A percentile compares a stretch with the other conserved stretches of the same genome.
These are phyloP conservation scores for Pristionchus japonicus DNA, from an alignment of 2,888 invertebrate genomes.

Conservation along the genomic window DNA sequence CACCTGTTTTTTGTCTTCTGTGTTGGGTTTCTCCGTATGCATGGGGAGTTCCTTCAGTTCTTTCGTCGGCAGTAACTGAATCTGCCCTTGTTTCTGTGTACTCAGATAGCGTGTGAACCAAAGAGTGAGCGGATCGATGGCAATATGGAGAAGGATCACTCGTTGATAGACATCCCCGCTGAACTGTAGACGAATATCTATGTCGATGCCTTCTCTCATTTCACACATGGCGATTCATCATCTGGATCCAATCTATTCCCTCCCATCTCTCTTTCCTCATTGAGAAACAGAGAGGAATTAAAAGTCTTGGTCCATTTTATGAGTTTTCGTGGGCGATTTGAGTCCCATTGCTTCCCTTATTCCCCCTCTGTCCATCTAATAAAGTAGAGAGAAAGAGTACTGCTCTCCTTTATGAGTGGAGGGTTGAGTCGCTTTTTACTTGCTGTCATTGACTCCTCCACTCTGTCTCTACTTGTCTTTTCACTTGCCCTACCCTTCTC, in stretches of 20 bases:
- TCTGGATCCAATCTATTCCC: background rate
- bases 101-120: background rate
- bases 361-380: background rate
- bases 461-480: constrained; percentile 2
- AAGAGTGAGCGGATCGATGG: background rate
- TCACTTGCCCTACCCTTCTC: background rate
- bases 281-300: background rate
- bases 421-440: background rate
- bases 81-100: constrained; percentile 34
- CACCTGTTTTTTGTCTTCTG: background rate
- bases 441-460: constrained; percentile 42
- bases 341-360: background rate
- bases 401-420: background rate
- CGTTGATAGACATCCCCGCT: too few species aligned
- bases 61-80: constrained; percentile 1
- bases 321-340: background rate
- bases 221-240: background rate
- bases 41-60: background rate
- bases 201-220: background rate
- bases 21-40: background rate
- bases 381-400: background rate
- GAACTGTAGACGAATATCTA: background rate
- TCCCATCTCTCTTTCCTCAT: background rate
- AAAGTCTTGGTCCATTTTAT: background rate
- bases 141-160: too few species aligned